Evolutionary conservation across 2,113 vertebrate genomes (phyloP).

Genomic region (Laticauda laticaudata): DNA sequence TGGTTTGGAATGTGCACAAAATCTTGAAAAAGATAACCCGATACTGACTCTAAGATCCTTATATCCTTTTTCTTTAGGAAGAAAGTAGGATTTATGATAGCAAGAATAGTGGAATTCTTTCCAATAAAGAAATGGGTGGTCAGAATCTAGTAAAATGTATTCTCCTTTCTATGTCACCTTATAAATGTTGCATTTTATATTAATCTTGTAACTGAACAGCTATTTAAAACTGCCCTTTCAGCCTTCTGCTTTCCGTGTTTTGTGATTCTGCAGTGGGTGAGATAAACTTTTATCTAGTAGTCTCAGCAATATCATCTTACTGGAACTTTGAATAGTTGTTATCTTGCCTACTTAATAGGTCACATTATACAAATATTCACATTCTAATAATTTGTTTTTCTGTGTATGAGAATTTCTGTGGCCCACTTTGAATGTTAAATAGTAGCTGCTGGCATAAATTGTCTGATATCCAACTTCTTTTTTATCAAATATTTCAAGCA

Average conservation of each 20-base stretch:
- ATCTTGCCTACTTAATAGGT: constrained; percentile 37
- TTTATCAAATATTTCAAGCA: constrained; percentile 46
- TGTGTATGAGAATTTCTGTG: constrained; percentile 53
- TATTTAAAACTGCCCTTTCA: constrained; percentile 54
- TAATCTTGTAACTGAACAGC: constrained; percentile 41
- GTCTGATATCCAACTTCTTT: constrained; percentile 39
- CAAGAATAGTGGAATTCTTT: constrained; percentile 9
- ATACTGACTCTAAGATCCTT: constrained; percentile 30
- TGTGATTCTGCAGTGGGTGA: constrained; percentile 52
- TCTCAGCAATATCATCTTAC: constrained; percentile 33
- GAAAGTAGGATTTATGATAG: constrained; percentile 37
- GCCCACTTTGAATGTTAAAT: constrained; percentile 56
- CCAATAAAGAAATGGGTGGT: constrained; percentile 52
- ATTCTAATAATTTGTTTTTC: constrained; percentile 45
- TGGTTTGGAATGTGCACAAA: constrained; percentile 31
- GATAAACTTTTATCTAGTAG: constrained; percentile 48
- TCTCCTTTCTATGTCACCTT: constrained; percentile 53
- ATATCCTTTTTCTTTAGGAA: constrained; percentile 43
- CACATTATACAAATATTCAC: constrained; percentile 36
- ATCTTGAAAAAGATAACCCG: constrained; percentile 24
- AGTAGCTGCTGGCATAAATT: constrained; percentile 27
- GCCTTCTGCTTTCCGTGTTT: constrained; percentile 41
- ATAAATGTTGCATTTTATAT: constrained; percentile 46
- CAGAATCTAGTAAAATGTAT: constrained; percentile 50
- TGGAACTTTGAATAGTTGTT: constrained; percentile 47